Conservation (phyloP, 2,797 vertebrate genomes). For the Urocyon cinereoargenteus region DNA sequence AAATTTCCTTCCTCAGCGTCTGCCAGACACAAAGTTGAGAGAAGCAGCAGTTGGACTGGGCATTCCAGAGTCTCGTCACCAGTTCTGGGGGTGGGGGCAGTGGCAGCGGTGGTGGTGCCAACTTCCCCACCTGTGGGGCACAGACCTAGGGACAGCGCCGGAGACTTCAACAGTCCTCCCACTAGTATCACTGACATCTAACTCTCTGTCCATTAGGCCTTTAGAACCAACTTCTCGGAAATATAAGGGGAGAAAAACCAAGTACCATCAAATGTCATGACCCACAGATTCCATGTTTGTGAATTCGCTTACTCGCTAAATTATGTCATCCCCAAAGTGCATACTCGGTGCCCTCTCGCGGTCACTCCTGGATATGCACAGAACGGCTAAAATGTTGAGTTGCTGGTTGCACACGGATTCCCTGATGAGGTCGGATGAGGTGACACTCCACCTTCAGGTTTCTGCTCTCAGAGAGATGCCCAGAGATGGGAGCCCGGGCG, state of each 20-base stretch:
- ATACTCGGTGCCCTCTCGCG: accelerated
- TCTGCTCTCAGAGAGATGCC: neutral
- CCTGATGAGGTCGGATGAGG: neutral
- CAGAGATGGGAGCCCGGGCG: neutral
- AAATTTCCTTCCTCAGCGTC: accelerated
- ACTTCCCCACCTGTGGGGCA: neutral
- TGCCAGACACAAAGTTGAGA: neutral
- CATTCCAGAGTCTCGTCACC: neutral
- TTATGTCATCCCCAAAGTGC: neutral
- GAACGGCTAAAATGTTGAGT: neutral
- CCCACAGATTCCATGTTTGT: neutral
- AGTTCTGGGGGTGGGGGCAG: accelerated
- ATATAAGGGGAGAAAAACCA: neutral
- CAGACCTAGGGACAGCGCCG: accelerated
- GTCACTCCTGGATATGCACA: neutral
- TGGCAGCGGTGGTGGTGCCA: neutral
- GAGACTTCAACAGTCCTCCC: neutral
- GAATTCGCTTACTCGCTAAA: neutral
- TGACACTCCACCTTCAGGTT: neutral
- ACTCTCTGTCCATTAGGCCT: accelerated
- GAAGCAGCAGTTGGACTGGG: accelerated
- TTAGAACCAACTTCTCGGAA: neutral
- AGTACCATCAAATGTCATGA: neutral
- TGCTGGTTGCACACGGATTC: neutral
- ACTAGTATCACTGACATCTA: accelerated